These are phyloP conservation scores for Champsocephalus esox DNA, from an alignment of 2,797 vertebrate genomes.

Conservation along the genomic window DNA sequence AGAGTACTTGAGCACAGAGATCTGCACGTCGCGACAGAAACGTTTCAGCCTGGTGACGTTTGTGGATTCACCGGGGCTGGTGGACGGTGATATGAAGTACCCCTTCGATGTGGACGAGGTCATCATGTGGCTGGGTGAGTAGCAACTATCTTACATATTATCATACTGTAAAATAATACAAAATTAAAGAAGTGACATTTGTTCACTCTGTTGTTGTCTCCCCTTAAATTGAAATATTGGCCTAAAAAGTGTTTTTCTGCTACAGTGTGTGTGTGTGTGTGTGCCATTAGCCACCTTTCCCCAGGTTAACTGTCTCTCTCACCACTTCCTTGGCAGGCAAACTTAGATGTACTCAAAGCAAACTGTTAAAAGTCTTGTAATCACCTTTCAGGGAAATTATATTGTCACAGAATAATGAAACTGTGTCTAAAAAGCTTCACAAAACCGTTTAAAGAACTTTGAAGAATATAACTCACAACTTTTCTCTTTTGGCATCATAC, in stretches of 20 bases:
- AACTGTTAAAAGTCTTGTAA: neutral
- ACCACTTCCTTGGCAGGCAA: neutral
- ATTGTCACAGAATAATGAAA: neutral
- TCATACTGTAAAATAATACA: neutral
- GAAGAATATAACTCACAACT: neutral
- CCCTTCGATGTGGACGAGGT: conserved; percentile 91
- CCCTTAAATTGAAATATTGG: neutral
- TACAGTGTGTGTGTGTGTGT: too few relatives aligned
- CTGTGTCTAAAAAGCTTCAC: neutral
- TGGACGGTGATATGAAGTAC: conserved; percentile 92
- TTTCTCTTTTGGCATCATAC: neutral
- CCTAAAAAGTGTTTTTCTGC: neutral
- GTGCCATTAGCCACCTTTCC: neutral
- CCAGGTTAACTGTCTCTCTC: neutral
- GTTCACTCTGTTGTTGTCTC: neutral
- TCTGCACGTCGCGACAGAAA: conserved; percentile 90
- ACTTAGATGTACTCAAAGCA: neutral
- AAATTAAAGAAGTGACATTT: neutral
- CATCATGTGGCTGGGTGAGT: conserved; percentile 88
- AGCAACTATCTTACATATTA: neutral
- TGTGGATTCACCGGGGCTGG: conserved; percentile 89
- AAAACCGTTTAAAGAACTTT: neutral
- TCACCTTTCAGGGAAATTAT: neutral
- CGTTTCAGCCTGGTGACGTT: conserved; percentile 90
- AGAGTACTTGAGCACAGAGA: conserved; percentile 89